Percentiles rank a stretch among this genome's conserved stretches.
phyloP scores from a whole-genome alignment of 2,113 vertebrate species.

The Oreotrochilus melanogaster region DNA sequence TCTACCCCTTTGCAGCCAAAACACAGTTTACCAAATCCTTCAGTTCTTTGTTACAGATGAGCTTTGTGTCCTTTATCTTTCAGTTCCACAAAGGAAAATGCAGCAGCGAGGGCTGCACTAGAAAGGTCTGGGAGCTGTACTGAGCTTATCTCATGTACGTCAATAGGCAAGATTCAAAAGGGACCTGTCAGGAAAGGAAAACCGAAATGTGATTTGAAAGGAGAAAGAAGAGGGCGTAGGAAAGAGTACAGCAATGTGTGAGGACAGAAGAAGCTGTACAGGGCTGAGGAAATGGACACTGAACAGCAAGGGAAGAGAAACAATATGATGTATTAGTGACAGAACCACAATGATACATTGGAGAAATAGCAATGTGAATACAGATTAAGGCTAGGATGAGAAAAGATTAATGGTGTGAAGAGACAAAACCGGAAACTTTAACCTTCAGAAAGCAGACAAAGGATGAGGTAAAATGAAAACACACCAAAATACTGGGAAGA shows the following conservation, averaged over 20 bases:
- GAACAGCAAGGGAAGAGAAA: slow-evolving; percentile 24
- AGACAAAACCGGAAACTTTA: slow-evolving; percentile 33
- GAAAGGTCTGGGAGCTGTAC: slow-evolving; percentile 39
- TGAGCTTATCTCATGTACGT: slow-evolving; percentile 8
- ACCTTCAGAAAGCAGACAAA: slow-evolving; percentile 30
- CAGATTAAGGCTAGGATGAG: slow-evolving; percentile 25
- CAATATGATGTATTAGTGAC: neutral
- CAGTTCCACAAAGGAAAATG: slow-evolving; percentile 40
- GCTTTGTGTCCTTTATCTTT: neutral
- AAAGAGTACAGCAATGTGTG: neutral
- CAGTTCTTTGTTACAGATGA: neutral
- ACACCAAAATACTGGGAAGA: neutral
- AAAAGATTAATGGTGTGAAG: neutral
- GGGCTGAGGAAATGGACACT: slow-evolving; percentile 4
- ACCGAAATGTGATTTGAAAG: slow-evolving; percentile 43
- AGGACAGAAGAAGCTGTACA: slow-evolving; percentile 27
- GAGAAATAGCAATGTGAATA: neutral
- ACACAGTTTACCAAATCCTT: neutral
- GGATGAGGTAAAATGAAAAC: slow-evolving; percentile 9
- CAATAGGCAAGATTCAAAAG: slow-evolving; percentile 45
- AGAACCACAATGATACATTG: neutral
- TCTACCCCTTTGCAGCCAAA: slow-evolving; percentile 8
- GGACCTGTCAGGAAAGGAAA: slow-evolving; percentile 2
- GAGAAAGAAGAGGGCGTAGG: neutral
- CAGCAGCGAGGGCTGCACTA: slow-evolving; percentile 14